Evolutionary conservation across 1,140 invertebrate genomes (phyloP).

Genomic region (Drosophila pallidifrons): DNA sequence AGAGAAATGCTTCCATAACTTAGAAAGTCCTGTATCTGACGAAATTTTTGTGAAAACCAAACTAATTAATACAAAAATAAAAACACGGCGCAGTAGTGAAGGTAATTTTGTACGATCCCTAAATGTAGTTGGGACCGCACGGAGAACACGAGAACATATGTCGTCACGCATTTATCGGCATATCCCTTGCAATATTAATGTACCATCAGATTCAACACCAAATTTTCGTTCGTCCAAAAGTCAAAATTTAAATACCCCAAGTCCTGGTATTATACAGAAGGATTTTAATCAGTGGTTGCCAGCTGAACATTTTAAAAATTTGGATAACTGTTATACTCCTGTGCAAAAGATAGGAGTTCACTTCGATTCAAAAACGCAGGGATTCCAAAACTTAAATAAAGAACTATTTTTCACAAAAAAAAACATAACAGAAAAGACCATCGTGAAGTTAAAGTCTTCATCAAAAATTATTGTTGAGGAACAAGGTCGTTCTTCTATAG

Average conservation of each 20-base stretch:
- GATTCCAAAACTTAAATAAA: slow-evolving; percentile 4
- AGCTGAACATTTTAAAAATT: slow-evolving; percentile 28
- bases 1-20: no score
- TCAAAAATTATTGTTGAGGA: slow-evolving; percentile 56
- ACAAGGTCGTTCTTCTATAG: slow-evolving; percentile 87
- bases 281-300: slow-evolving; percentile 31
- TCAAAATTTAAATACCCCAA: slow-evolving; percentile 18
- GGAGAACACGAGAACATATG: not conserved
- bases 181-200: slow-evolving; percentile 7
- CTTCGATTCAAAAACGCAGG: slow-evolving; percentile 2
- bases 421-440: slow-evolving; percentile 1
- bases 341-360: not conserved
- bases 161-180: slow-evolving; percentile 56
- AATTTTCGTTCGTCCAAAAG: not conserved
- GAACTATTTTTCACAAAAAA: not conserved
- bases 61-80: no score
- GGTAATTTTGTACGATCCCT: no score
- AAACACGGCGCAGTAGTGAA: no score
- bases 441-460: slow-evolving; percentile 17
- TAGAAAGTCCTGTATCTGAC: no score
- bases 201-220: not conserved
- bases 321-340: slow-evolving; percentile 2
- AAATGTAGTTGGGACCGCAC: no score
- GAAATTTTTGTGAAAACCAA: no score
- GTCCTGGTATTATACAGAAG: slow-evolving; percentile 32